Base-by-base conservation (phyloP, 1,140 invertebrate genomes). In the Kradibia gibbosae region DNA sequence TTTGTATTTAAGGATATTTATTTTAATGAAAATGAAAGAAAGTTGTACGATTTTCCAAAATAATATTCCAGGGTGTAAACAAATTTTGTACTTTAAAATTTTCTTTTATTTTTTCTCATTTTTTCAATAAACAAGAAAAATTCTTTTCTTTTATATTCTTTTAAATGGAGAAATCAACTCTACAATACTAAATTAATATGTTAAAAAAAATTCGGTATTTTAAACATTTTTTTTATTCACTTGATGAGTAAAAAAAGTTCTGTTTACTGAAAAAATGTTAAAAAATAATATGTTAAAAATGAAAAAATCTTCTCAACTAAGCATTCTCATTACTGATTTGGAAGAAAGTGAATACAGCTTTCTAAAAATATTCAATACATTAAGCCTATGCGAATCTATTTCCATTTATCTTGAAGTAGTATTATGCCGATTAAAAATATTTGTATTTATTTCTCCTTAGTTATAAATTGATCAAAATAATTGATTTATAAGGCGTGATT, bases 21-120 rank as follows among this genome's bases (percentile, higher is more conserved):
- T 67, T 65, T 42, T 70, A 3, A 70, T 70, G 15, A 45, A 42
- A 45, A 45, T 45, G 2, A n/a, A 45, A 71, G 39, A 71, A 71
- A 71, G 67, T 71, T 28, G 3, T 25, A 45, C 39, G n/a, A 71
- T 13, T 5, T 25, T 71, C 39, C 15, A 48, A 15, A 8, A 31
- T 48, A 28, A n/a, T 71, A 15, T 17, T 48, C 0, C 17, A 48
- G 70, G 70, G 70, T 71, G 70, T 71, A 48, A 71, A 25, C 11
- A 48, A 48, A 71, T 71, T 28, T 10, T 28, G 22, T 39, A 22
- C 20, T 28, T 71, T 48, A 45, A 15, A 39, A 71, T 71, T 71
- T 71, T 48, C 70, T 28, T 71, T 71, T 28, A 39, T 42, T 71
- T 71, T 71, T 42, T 28, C 39, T 48, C 48, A 71, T 71, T 71